Evolutionary conservation across 2,113 vertebrate species (phyloP), one percentile per base, ranked within the genome.

Genomic region (Gymnobelideus leadbeateri): DNA sequence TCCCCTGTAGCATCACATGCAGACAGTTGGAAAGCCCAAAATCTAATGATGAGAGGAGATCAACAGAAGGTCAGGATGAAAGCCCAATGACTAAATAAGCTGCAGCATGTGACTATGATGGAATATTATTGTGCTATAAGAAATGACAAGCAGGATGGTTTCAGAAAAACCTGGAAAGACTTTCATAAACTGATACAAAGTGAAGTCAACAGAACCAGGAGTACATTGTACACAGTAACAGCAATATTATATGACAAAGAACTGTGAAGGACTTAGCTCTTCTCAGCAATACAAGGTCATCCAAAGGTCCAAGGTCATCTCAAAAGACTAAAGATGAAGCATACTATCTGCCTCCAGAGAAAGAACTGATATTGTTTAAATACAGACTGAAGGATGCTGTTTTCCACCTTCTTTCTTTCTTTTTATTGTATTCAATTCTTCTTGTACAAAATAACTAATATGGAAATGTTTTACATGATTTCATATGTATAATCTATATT

Each of bases 11-110:
- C 96, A 96, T 96, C 96, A 97, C 94, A 97, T 68, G 95, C 95
- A 97, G 96, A 97, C 98, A 98, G 98, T 98, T 98, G 98, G 97
- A 98, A 98, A 98, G 98, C 98, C 96, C 97, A 98, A 98, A 98
- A 31, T 61, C 57, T 31, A 61, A 98, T 98, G 98, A 98, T 98
- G 98, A 98, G 97, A 98, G 98, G 98, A 98, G 98, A 97, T 97
- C 97, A n/a, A 21, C 37, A 77, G 37, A 77, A 77, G 37, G 37
- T 43, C n/a, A 43, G 19, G 43, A 77, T 77, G 37, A 43, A 77
- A 77, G 10, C 37, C 68, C n/a, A 77, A 68, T 68, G 26, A 12
- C 11, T 37, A 68, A 14, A 37, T 2, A 37, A 14, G 11, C 26
- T 68, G 57, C 37, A 31, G 28, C 37, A 37, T 61, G 14, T 68